Conservation (phyloP, 2,888 invertebrate genomes). For the Blera fallax region DNA sequence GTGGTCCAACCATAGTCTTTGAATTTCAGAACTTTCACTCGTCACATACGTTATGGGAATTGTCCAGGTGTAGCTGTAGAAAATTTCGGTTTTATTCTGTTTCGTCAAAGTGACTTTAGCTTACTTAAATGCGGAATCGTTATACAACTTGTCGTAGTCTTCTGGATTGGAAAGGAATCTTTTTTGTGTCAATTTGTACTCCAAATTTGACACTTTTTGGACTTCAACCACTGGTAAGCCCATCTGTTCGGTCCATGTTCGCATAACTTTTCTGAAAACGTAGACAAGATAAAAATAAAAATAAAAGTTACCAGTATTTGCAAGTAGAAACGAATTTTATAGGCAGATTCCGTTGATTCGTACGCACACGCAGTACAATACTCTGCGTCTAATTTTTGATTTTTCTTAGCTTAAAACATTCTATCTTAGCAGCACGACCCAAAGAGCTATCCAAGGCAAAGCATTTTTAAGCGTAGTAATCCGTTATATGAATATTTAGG, state of each 20-base stretch:
- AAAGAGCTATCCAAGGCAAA: no score
- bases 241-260: constrained; percentile 94
- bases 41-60: constrained; percentile 90
- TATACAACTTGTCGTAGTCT: constrained; percentile 80
- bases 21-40: constrained; percentile 79
- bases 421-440: no score
- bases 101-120: constrained; percentile 17
- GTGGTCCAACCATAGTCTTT: constrained; percentile 76
- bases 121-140: constrained; percentile 82
- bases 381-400: no score
- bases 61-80: constrained; percentile 89
- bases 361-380: no score
- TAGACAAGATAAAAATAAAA: not conserved
- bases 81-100: not conserved
- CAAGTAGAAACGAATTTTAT: no score
- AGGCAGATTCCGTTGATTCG: no score
- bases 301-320: not conserved
- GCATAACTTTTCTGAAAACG: constrained; percentile 85
- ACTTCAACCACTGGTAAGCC: constrained; percentile 91
- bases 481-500: no score
- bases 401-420: no score
- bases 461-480: no score
- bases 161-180: constrained; percentile 88
- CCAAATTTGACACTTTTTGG: constrained; percentile 79
- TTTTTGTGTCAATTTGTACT: constrained; percentile 86